Conservation (phyloP, 2,797 vertebrate species). For the Pelobates cultripes region DNA sequence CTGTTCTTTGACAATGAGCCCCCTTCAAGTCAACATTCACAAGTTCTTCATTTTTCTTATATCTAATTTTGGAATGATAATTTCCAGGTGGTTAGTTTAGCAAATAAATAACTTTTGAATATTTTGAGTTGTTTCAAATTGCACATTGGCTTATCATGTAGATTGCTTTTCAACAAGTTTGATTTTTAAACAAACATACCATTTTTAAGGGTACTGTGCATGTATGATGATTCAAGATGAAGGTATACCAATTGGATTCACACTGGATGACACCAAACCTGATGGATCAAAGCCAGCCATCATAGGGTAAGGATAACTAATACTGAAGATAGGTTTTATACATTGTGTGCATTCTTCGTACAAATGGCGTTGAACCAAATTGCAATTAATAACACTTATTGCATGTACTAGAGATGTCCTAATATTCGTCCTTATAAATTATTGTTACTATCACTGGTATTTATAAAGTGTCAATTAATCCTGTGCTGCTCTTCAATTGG, state of each 20-base stretch:
- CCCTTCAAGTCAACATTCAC: neutral
- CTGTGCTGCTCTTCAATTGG: no score
- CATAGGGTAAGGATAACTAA: slow-evolving; percentile 71
- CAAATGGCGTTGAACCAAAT: no score
- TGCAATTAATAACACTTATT: no score
- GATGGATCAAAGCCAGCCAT: slow-evolving; percentile 75
- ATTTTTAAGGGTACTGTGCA: slow-evolving; percentile 69
- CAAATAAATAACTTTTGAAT: neutral
- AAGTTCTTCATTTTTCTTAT: neutral
- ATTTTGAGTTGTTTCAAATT: neutral
- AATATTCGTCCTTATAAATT: no score
- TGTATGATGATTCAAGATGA: slow-evolving; percentile 76
- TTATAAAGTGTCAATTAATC: no score
- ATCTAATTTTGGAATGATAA: neutral
- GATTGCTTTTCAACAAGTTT: neutral
- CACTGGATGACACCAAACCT: slow-evolving; percentile 78
- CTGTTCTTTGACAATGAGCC: no score
- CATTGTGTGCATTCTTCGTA: no score
- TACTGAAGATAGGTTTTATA: no score
- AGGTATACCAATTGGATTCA: slow-evolving; percentile 76
- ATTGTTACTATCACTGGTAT: no score
- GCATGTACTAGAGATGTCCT: no score
- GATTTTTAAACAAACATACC: neutral
- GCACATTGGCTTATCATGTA: no score
- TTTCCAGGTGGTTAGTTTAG: neutral